Base-by-base conservation (phyloP, 2,888 invertebrate genomes). In the Platerodrilus igneus region DNA sequence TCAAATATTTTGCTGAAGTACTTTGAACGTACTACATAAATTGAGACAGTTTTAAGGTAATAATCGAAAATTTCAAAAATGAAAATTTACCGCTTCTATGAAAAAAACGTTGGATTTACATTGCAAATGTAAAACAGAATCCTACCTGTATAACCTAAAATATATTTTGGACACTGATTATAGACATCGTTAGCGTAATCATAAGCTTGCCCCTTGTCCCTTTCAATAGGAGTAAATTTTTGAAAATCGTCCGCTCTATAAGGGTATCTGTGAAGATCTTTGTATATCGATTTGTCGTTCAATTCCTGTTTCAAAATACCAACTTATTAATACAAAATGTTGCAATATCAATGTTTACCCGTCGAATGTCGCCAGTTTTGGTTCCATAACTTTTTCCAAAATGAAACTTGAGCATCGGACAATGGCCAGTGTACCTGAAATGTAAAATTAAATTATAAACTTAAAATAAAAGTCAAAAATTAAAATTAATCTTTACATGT, bases 311-410 rank as follows among this genome's bases (percentile, higher is more conserved):
- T n/a, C n/a, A n/a, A n/a, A 7, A 20, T 20, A 19, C 9, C 3
- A 13, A 11, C 9, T 18, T 22, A n/a, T 20, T 3, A 19, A 9
- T 15, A 26, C 29, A 17, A 34, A 22, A 15, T 22, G 9, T 11
- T 9, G n/a, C n/a, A n/a, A n/a, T n/a, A 19, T 2, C 9, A 23
- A n/a, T 32, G 50, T 54, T 56, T 61, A 72, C 82, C 65, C 73
- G 71, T 50, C 82, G 69, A 47, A 82, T 82, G 58, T 82, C 81
- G 52, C 80, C 72, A 3, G 82, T 83, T 60, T 76, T 79, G 50
- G 80, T 77, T 10, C 82, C 82, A 63, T 82, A 83, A 59, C 81
- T 75, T 64, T 81, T 79, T 29, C 83, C 83, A 57, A 77, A 80
- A 31, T 79, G 78, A 58, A 82, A 83, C 57, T 81, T 80, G 34